These are phyloP conservation scores for Goniozus legneri DNA, from an alignment of 1,140 invertebrate species.

Conservation along the genomic window DNA sequence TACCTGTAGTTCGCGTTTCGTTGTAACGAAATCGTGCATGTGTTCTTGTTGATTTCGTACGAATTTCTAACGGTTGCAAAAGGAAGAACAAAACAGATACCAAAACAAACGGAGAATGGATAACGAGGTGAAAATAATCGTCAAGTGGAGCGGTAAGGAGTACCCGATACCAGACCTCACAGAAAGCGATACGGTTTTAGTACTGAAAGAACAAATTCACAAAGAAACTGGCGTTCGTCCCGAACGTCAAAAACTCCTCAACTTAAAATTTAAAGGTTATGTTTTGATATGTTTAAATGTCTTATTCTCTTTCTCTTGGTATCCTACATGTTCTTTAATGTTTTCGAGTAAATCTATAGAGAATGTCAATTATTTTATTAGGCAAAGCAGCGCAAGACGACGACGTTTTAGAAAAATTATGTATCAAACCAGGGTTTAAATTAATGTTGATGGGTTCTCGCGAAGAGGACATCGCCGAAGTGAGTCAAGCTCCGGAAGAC, in stretches of 20 bases:
- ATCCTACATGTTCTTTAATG: background rate
- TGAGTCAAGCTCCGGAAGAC: conserved; percentile 72
- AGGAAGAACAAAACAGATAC: background rate
- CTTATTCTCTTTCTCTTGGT: background rate
- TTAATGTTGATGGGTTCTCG: conserved; percentile 96
- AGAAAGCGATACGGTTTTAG: conserved; percentile 70
- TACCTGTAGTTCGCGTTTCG: background rate
- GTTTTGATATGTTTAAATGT: conserved; percentile 19
- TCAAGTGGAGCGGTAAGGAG: conserved; percentile 92
- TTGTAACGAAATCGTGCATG: conserved; percentile 1
- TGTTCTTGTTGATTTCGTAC: background rate
- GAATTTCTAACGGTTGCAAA: background rate
- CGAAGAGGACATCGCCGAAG: conserved; percentile 86
- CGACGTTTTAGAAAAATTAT: conserved; percentile 65
- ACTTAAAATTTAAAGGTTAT: conserved; percentile 86
- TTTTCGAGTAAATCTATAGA: conserved; percentile 11
- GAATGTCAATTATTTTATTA: conserved; percentile 49
- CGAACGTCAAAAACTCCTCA: conserved; percentile 88
- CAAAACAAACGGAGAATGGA: conserved; percentile 33
- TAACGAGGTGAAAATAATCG: conserved; percentile 59
- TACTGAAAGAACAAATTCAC: conserved; percentile 77
- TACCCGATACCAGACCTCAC: conserved; percentile 68
- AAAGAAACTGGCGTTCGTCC: conserved; percentile 81
- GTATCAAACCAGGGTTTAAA: conserved; percentile 84
- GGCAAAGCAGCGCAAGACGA: conserved; percentile 80